Base-by-base conservation (phyloP, 1,140 invertebrate genomes). In the Pseudobourletiella spinata region DNA sequence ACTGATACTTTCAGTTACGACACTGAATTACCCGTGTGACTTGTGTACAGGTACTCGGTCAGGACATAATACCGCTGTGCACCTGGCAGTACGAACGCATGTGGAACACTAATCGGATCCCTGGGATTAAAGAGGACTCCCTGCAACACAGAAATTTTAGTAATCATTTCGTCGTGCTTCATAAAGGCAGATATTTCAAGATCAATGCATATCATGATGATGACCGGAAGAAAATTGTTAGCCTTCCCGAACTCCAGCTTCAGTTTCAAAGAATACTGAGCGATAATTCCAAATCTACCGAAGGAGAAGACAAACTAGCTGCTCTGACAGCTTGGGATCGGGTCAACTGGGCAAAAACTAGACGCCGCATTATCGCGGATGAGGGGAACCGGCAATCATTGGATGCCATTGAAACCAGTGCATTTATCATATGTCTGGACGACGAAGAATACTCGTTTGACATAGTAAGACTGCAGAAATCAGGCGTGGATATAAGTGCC, bases 51-150 rank as follows among this genome's bases (percentile, higher is more conserved):
- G 89, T 93, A 67, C 80, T 92, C 78, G 79, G 95, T 18, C 92
- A 95, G 80, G 86, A 86, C 59, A 78, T 91, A 69, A 90, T 99
- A 44, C 96, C 96, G 0, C 78, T 99, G 25, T 99, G 96, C 75
- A 97, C 95, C 0, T 92, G 89, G 84, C 96, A 99, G 75, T 99
- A 99, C 76, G 94, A 98, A 76, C 80, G 95, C 57, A 80, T 95
- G 29, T 99, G 99, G 75, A 98, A 99, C 74, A 98, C 94, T 2
- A 94, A 89, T 0, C 83, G 96, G 61, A 81, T 96, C 43, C 95
- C 96, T 2, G 95, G 95, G 20, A 79, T 89, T 29, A 92, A 98
- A 76, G 88, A 88, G 4, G 93, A 95, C 77, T 87, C 84, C 72
- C 85, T 91, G 46, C 79, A 88, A 4, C 89, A 98, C 76, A 88